These are phyloP conservation scores for Lipotes vexillifer DNA, from an alignment of 2,113 vertebrate species.

Conservation along the genomic window DNA sequence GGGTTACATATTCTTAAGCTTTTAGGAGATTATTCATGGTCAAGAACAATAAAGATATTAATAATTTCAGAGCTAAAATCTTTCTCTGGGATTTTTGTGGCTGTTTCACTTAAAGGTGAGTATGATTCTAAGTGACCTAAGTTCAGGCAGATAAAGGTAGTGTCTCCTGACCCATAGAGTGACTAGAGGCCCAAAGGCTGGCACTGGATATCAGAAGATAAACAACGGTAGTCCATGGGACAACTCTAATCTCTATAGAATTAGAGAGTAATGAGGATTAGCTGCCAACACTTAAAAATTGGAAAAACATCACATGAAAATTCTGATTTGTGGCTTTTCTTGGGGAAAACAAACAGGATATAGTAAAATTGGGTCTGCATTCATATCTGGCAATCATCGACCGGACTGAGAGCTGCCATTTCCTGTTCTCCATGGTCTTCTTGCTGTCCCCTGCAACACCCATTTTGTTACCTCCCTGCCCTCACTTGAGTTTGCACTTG, in stretches of 20 bases:
- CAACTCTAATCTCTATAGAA: neutral
- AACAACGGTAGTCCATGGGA: neutral
- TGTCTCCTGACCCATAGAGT: neutral
- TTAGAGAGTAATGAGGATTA: neutral
- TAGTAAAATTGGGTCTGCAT: neutral
- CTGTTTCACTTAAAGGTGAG: neutral
- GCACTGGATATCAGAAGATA: neutral
- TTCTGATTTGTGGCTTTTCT: neutral
- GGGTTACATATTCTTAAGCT: too few species aligned
- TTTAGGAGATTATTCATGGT: too few species aligned
- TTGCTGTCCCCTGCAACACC: fast-evolving
- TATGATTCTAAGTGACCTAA: neutral
- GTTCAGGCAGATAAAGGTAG: neutral
- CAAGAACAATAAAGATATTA: too few species aligned
- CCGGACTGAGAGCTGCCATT: neutral
- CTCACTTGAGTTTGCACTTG: neutral
- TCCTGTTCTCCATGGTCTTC: neutral
- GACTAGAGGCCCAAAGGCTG: neutral
- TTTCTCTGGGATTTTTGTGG: too few species aligned
- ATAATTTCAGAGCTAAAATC: too few species aligned
- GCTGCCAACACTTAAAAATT: neutral
- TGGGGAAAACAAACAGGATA: neutral
- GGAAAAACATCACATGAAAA: neutral
- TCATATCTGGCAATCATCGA: neutral
- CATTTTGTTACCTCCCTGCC: neutral